phyloP scores from a whole-genome alignment of 2,113 vertebrate species.

The Struthio camelus region DNA sequence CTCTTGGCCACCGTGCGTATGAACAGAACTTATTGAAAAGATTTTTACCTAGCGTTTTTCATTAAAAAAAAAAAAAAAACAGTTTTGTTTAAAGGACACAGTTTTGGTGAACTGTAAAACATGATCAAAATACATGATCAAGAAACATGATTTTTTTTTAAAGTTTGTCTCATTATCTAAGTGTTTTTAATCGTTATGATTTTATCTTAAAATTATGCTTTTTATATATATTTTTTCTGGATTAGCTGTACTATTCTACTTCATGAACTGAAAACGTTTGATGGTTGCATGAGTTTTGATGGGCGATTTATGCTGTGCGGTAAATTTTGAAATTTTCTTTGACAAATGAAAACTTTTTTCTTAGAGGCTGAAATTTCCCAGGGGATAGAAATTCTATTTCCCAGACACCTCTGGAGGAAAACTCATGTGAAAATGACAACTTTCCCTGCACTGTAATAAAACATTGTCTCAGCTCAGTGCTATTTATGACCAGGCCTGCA shows the following conservation, averaged over 20 bases:
- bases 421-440: constrained; percentile 19
- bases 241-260: not conserved
- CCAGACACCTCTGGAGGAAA: constrained; percentile 16
- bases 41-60: not conserved
- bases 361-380: constrained; percentile 45
- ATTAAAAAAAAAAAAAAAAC: not conserved
- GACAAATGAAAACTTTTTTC: constrained; percentile 21
- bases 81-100: not conserved
- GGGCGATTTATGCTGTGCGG: not conserved
- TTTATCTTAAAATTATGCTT: not conserved
- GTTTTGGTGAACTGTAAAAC: not conserved
- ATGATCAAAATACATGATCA: too few relatives aligned
- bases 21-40: not conserved
- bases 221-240: not conserved
- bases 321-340: constrained; percentile 39
- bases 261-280: not conserved
- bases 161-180: not conserved
- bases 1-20: not conserved
- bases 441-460: not conserved
- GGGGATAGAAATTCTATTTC: constrained; percentile 30
- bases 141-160: too few relatives aligned
- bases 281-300: not conserved
- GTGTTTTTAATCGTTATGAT: not conserved
- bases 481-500: not conserved
- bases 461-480: not conserved